Evolutionary conservation across 2,797 vertebrate species (phyloP).

Genomic region (Cynopterus sphinx): DNA sequence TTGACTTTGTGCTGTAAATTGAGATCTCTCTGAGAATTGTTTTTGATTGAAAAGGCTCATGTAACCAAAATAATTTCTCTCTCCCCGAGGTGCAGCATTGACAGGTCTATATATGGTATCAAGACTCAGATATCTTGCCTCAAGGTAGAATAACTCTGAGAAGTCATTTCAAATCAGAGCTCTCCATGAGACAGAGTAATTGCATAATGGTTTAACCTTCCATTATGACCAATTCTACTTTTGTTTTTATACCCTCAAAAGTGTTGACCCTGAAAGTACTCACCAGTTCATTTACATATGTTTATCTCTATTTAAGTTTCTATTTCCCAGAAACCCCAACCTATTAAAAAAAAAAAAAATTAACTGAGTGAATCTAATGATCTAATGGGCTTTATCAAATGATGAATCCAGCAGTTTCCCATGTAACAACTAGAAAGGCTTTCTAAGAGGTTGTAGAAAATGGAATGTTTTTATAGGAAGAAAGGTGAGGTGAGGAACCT

Average conservation of each 20-base stretch:
- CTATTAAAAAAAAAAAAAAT: neutral
- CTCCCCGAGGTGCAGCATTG: neutral
- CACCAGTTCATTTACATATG: neutral
- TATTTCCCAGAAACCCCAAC: neutral
- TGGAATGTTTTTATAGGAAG: neutral
- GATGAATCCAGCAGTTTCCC: neutral
- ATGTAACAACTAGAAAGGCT: neutral
- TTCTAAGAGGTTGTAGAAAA: neutral
- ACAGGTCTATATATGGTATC: neutral
- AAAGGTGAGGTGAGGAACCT: neutral
- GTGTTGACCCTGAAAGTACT: neutral
- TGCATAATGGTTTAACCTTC: neutral
- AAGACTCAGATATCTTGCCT: neutral
- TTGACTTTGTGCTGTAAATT: neutral
- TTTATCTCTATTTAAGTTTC: neutral
- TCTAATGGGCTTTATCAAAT: neutral
- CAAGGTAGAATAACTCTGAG: neutral
- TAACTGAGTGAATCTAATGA: neutral
- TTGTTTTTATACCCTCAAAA: neutral
- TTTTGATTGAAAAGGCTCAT: neutral
- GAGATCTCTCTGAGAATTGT: neutral
- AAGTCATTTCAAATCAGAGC: neutral
- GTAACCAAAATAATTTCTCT: neutral
- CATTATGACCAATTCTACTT: neutral
- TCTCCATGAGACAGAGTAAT: neutral